Evolutionary conservation across 1,140 invertebrate species (phyloP).

Genomic region (Leptonema lineaticorne): DNA sequence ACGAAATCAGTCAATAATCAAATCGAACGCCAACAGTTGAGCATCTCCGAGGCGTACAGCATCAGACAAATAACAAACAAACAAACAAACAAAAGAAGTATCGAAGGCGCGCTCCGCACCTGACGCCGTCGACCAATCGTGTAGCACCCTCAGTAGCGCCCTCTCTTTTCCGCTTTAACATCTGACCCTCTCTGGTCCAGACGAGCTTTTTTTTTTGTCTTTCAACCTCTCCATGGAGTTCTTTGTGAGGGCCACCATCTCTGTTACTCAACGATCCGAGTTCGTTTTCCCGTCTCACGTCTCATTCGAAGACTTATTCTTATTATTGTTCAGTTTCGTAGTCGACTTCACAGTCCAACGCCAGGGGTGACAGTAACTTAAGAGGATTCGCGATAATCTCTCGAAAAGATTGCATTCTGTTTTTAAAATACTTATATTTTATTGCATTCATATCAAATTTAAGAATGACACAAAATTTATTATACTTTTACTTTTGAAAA

Average conservation of each 20-base stretch:
- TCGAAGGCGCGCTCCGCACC: constrained; percentile 37
- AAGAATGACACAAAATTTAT: no score
- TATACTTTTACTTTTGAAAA: no score
- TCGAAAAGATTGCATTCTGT: not conserved
- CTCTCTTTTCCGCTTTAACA: not conserved
- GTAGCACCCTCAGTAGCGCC: constrained; percentile 17
- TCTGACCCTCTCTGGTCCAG: not conserved
- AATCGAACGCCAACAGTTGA: no score
- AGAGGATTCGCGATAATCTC: not conserved
- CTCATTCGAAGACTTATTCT: constrained; percentile 21
- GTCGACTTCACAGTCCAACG: constrained; percentile 27
- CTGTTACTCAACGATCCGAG: no score
- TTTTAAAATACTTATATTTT: no score
- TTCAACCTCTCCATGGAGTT: no score
- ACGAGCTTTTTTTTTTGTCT: not conserved
- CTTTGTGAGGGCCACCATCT: no score
- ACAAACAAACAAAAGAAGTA: constrained; percentile 37
- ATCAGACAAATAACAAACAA: no score
- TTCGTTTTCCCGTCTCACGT: not conserved
- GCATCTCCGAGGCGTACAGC: no score
- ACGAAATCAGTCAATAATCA: no score
- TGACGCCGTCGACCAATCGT: constrained; percentile 40
- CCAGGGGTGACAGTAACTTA: constrained; percentile 2
- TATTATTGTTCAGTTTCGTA: constrained; percentile 31
- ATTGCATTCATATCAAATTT: no score